Conservation (phyloP, 2,797 vertebrate genomes). For the Ficedula albicollis region DNA sequence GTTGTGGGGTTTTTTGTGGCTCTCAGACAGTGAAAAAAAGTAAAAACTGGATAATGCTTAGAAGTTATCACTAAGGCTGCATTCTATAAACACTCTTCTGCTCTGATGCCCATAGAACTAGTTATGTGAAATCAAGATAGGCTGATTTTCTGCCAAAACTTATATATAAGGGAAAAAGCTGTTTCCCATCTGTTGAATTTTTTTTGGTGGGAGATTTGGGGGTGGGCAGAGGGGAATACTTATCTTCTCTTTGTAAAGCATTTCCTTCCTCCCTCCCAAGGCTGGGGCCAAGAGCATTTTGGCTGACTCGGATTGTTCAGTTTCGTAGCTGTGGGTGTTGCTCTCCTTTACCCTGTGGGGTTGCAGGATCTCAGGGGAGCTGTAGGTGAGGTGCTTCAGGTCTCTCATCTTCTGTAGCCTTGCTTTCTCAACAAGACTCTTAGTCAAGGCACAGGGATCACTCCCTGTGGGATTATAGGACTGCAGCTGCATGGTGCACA, state of each 20-base stretch:
- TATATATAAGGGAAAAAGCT: not conserved
- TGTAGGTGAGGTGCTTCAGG: not conserved
- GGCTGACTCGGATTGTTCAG: not conserved
- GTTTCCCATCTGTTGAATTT: not conserved
- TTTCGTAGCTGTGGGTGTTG: not conserved
- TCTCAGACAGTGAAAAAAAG: not conserved
- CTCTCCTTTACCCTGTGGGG: not conserved
- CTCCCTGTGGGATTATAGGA: not conserved
- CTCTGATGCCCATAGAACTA: not conserved
- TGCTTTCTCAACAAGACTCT: not conserved
- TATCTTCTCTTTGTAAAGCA: not conserved
- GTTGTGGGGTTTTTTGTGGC: rapidly evolving
- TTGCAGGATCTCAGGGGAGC: not conserved
- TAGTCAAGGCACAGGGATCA: not conserved
- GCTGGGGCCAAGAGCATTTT: not conserved
- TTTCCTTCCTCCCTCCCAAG: not conserved
- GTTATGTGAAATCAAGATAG: not conserved
- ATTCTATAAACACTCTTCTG: not conserved
- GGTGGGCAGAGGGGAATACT: not conserved
- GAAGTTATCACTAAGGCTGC: not conserved
- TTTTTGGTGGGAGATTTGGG: not conserved
- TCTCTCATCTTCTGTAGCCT: not conserved
- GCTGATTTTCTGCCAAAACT: not conserved
- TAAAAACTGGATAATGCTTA: not conserved
- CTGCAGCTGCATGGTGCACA: not conserved